These are phyloP conservation scores for Petromus typicus DNA, from an alignment of 2,113 vertebrate genomes.

Conservation along the genomic window DNA sequence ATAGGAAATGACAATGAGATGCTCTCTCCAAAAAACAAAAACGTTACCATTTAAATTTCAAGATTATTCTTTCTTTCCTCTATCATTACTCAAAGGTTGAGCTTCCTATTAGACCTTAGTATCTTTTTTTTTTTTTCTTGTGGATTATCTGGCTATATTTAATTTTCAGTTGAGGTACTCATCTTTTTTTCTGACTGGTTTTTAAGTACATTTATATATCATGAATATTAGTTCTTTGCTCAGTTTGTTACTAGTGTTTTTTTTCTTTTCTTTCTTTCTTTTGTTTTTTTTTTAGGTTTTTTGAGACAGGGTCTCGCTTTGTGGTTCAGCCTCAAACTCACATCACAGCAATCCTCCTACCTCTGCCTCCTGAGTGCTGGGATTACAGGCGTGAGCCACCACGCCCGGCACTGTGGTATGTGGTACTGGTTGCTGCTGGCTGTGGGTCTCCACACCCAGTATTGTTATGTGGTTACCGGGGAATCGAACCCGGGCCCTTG, in stretches of 20 bases:
- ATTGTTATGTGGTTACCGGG: too few relatives aligned
- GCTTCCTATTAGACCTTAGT: not conserved
- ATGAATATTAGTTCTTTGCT: conserved; percentile 6
- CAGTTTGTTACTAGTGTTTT: not conserved
- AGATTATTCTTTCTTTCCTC: conserved; percentile 21
- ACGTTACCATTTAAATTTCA: conserved; percentile 9
- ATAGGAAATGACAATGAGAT: not conserved
- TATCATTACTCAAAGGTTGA: conserved; percentile 28
- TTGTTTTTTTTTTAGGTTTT: too few relatives aligned
- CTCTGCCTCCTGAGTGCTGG: too few relatives aligned
- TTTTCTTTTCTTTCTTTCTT: too few relatives aligned
- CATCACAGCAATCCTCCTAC: too few relatives aligned
- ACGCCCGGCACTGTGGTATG: too few relatives aligned
- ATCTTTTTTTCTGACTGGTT: not conserved
- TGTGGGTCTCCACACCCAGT: too few relatives aligned
- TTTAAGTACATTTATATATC: not conserved
- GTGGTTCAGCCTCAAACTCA: too few relatives aligned
- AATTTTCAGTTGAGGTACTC: not conserved
- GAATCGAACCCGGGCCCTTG: too few relatives aligned
- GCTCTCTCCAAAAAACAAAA: not conserved
- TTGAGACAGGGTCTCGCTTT: too few relatives aligned
- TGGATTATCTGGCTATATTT: conserved; percentile 29
- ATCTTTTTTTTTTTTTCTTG: not conserved
- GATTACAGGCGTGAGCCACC: too few relatives aligned
- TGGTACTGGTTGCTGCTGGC: too few relatives aligned